Conservation (phyloP, 2,113 vertebrate species). For the Ascaphus truei region DNA sequence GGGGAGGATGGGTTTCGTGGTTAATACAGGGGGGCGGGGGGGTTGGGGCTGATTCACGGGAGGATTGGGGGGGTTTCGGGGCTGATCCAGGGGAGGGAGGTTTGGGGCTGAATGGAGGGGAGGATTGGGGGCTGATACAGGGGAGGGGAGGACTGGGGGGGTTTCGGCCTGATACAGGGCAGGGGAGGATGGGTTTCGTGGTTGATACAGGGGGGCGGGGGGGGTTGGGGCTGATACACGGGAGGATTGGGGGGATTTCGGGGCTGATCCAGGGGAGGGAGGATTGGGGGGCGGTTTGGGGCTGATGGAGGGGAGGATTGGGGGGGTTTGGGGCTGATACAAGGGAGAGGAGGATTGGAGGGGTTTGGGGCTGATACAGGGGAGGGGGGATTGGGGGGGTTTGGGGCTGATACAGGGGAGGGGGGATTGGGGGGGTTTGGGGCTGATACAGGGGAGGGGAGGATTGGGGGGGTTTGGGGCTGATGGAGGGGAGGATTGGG, state of each 20-base stretch:
- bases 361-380: too few relatives aligned
- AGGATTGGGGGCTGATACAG: not conserved
- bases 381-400: too few relatives aligned
- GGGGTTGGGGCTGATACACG: too few relatives aligned
- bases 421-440: too few relatives aligned
- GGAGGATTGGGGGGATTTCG: slow-evolving; percentile 25
- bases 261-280: not conserved
- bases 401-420: too few relatives aligned
- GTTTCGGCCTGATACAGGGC: too few relatives aligned
- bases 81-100: not conserved
- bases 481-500: slow-evolving; percentile 8
- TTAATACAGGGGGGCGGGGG: not conserved
- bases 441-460: not conserved
- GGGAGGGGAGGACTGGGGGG: not conserved
- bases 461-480: not conserved
- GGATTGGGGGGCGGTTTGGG: too few relatives aligned
- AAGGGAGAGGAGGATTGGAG: too few relatives aligned
- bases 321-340: too few relatives aligned
- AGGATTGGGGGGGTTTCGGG: slow-evolving; percentile 11
- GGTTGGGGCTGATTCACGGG: too few relatives aligned
- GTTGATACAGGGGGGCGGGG: too few relatives aligned
- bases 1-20: slow-evolving; percentile 16
- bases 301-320: not conserved
- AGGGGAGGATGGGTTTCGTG: too few relatives aligned
- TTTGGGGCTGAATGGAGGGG: not conserved